Conservation (phyloP, 2,113 vertebrate species). For the Cebidichthys violaceus region DNA sequence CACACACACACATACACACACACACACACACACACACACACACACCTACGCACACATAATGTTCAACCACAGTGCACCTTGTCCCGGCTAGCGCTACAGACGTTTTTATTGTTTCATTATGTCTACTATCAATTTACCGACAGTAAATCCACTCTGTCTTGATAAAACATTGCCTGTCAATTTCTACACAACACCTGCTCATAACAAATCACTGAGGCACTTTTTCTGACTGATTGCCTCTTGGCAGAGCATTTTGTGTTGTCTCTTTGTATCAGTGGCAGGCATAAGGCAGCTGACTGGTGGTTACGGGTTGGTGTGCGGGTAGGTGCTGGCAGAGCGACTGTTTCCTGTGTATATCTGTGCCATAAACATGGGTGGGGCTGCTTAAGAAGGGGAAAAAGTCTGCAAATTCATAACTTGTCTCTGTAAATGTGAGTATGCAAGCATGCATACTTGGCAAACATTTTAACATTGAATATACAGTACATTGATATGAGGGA, state of each 20-base stretch:
- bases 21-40: background rate
- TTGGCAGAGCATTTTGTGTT: constrained; percentile 69
- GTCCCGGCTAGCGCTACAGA: constrained; percentile 32
- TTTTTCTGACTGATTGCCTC: constrained; percentile 64
- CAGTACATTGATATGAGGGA: background rate
- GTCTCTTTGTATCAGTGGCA: constrained; percentile 68
- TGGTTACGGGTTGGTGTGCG: constrained; percentile 49
- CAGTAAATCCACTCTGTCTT: constrained; percentile 68
- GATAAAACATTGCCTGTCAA: constrained; percentile 74
- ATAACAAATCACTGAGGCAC: constrained; percentile 70
- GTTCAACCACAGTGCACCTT: constrained; percentile 16
- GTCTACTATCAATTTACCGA: constrained; percentile 71
- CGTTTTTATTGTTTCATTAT: constrained; percentile 76
- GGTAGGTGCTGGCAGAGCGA: constrained; percentile 31
- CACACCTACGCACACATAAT: background rate
- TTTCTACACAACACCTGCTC: constrained; percentile 74
- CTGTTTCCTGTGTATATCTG: constrained; percentile 23
- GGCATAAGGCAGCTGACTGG: constrained; percentile 50
- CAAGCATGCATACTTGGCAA: background rate
- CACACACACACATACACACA: background rate
- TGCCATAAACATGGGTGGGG: constrained; percentile 43
- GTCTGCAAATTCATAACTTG: constrained; percentile 23
- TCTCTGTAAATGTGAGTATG: constrained; percentile 20
- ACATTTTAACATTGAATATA: background rate
- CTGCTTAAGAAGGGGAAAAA: background rate